These are phyloP conservation scores for Heptascelio sp. DNA, from an alignment of 2,888 invertebrate genomes.

Conservation along the genomic window DNA sequence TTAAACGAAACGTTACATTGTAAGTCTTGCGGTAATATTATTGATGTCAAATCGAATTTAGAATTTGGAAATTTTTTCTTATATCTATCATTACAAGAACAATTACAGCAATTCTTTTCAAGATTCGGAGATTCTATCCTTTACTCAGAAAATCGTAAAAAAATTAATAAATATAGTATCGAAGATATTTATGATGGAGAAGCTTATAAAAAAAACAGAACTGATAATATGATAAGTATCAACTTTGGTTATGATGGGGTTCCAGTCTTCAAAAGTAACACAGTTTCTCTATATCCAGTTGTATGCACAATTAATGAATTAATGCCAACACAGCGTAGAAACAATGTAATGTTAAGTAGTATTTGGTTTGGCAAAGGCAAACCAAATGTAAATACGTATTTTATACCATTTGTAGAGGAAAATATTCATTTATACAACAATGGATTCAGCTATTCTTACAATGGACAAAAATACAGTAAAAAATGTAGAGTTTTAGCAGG, in stretches of 20 bases:
- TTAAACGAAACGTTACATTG: conserved; percentile 15
- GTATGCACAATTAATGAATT: conserved; percentile 57
- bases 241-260: conserved; percentile 65
- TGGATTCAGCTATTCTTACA: too few species aligned
- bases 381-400: conserved; percentile 55
- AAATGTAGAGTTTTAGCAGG: conserved; percentile 45
- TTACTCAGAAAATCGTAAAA: conserved; percentile 37
- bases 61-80: conserved; percentile 38
- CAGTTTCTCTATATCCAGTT: conserved; percentile 43
- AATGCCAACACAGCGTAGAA: conserved; percentile 3
- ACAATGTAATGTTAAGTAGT: conserved; percentile 19
- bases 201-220: conserved; percentile 39
- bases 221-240: conserved; percentile 39
- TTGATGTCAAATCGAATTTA: conserved; percentile 25
- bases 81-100: conserved; percentile 20
- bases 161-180: conserved; percentile 31
- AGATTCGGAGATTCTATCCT: conserved; percentile 22
- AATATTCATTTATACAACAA: too few species aligned
- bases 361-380: conserved; percentile 53
- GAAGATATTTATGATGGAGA: conserved; percentile 67
- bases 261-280: conserved; percentile 56
- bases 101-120: conserved; percentile 19
- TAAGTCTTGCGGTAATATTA: neutral
- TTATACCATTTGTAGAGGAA: too few species aligned
- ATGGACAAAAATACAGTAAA: conserved; percentile 39